Conservation (phyloP, 2,888 invertebrate genomes). For the Epinotia demarniana region DNA sequence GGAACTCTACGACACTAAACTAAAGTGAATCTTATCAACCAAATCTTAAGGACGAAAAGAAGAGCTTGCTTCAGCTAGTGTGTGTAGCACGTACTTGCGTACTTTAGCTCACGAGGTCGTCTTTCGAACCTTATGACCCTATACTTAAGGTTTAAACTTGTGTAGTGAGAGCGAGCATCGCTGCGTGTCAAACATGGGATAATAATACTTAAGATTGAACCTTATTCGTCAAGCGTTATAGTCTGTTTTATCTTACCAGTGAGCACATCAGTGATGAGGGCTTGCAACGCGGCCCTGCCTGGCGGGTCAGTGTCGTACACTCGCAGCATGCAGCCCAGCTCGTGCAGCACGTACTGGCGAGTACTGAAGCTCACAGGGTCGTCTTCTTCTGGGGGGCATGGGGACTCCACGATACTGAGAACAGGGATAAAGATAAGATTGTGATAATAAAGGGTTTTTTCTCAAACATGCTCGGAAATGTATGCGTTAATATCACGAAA, state of each 20-base stretch:
- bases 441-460: no score
- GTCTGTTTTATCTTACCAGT: slow-evolving; percentile 62
- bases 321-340: slow-evolving; percentile 81
- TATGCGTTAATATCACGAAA: no score
- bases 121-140: no score
- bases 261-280: slow-evolving; percentile 68
- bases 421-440: neutral
- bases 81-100: no score
- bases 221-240: neutral
- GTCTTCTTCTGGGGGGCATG: slow-evolving; percentile 67
- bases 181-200: no score
- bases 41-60: neutral
- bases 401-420: slow-evolving; percentile 76
- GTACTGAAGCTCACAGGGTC: slow-evolving; percentile 75
- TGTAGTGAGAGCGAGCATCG: no score
- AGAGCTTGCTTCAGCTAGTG: no score
- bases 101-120: no score
- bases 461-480: no score
- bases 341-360: slow-evolving; percentile 84
- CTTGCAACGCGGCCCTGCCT: slow-evolving; percentile 71
- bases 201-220: no score
- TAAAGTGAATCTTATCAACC: neutral
- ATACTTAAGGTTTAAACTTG: no score
- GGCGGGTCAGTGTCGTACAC: slow-evolving; percentile 86
- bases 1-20: neutral